Conservation (phyloP, 2,888 invertebrate species). For the Trilocha varians region DNA sequence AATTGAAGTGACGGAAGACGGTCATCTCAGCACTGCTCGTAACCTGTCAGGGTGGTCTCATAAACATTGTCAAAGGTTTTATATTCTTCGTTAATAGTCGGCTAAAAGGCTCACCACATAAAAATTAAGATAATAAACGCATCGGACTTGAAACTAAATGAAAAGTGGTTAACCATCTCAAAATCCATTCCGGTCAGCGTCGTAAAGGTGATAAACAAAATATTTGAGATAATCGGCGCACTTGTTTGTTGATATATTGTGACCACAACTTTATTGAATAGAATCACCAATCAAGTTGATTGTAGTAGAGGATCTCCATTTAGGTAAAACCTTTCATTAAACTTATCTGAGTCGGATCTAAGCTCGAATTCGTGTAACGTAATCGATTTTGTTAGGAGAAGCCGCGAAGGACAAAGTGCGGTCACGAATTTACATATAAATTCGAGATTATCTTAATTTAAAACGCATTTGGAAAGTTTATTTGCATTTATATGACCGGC, state of each 20-base stretch:
- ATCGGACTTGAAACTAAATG: constrained; percentile 35
- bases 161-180: constrained; percentile 35
- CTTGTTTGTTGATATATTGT: constrained; percentile 2
- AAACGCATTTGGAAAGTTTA: constrained; percentile 64
- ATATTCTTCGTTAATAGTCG: constrained; percentile 42
- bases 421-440: constrained; percentile 69
- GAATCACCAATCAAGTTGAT: constrained; percentile 46
- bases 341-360: constrained; percentile 57
- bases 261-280: constrained; percentile 10
- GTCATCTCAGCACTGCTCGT: background rate
- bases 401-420: constrained; percentile 66
- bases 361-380: constrained; percentile 58
- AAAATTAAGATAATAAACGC: constrained; percentile 55
- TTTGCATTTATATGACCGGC: constrained; percentile 64
- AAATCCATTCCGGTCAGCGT: constrained; percentile 28
- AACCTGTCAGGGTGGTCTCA: constrained; percentile 52
- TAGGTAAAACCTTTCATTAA: constrained; percentile 59
- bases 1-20: constrained; percentile 41
- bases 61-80: constrained; percentile 36
- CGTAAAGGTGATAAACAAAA: constrained; percentile 33
- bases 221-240: constrained; percentile 18
- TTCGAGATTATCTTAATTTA: constrained; percentile 70
- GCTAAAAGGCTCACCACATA: constrained; percentile 51
- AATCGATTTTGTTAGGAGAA: constrained; percentile 64
- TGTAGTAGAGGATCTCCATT: constrained; percentile 45